Evolutionary conservation across 2,888 invertebrate genomes (phyloP).

Genomic region (Caenorhabditis sp.): DNA sequence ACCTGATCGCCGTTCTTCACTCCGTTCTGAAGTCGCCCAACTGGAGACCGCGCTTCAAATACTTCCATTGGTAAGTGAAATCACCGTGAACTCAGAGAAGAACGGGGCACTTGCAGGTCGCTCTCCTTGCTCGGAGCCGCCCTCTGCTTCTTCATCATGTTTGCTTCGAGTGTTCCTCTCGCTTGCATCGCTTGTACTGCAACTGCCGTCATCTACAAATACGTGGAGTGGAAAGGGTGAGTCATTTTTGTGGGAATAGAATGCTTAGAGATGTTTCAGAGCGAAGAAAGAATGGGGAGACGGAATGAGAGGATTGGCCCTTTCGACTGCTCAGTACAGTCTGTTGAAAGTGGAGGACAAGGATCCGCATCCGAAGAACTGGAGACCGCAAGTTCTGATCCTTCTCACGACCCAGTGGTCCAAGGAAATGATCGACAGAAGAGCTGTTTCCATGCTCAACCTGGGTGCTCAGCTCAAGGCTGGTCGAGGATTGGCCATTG

Average conservation of each 20-base stretch:
- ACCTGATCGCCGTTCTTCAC: constrained; percentile 97
- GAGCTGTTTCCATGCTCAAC: constrained; percentile 86
- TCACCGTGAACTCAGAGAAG: not conserved
- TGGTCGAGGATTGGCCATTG: constrained; percentile 90
- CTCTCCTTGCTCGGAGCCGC: constrained; percentile 89
- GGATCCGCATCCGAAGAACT: constrained; percentile 97
- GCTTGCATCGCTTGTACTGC: constrained; percentile 93
- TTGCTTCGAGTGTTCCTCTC: constrained; percentile 97
- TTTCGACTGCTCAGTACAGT: constrained; percentile 96
- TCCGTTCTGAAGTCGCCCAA: constrained; percentile 93
- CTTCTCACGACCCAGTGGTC: constrained; percentile 88
- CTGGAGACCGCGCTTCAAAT: constrained; percentile 98
- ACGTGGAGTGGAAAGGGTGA: constrained; percentile 97
- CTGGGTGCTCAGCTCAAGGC: constrained; percentile 94
- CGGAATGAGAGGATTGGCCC: constrained; percentile 95
- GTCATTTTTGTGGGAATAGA: too few species aligned
- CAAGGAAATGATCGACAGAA: constrained; percentile 73
- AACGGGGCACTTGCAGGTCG: constrained; percentile 84
- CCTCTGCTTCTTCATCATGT: constrained; percentile 96
- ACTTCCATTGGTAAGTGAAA: constrained; percentile 91
- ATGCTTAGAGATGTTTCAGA: constrained; percentile 66
- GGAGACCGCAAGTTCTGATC: constrained; percentile 96
- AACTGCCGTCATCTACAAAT: constrained; percentile 95
- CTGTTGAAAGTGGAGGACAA: constrained; percentile 95
- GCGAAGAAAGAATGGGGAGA: constrained; percentile 99